Conservation (phyloP, 2,797 vertebrate species). For the Phalloptychus januarius region DNA sequence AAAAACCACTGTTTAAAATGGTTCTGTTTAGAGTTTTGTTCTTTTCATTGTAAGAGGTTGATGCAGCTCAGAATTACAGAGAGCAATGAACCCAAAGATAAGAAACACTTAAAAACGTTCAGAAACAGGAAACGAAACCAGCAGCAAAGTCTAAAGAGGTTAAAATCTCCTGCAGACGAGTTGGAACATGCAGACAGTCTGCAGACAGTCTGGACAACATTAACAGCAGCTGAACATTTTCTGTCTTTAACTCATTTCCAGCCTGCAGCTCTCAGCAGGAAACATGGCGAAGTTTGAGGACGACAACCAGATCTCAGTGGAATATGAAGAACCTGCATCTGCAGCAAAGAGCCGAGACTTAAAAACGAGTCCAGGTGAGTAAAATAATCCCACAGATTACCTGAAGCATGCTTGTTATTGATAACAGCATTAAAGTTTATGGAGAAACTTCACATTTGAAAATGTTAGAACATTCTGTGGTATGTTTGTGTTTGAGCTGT, state of each 20-base stretch:
- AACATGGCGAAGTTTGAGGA: neutral
- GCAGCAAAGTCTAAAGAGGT: neutral
- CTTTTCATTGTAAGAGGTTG: neutral
- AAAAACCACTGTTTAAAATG: neutral
- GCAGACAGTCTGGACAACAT: neutral
- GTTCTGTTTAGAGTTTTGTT: neutral
- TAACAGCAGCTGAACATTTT: neutral
- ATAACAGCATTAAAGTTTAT: neutral
- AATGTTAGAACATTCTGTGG: neutral
- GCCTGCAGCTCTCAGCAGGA: neutral
- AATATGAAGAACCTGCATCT: neutral
- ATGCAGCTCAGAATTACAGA: neutral
- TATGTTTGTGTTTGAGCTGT: too few relatives aligned
- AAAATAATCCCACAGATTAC: too few relatives aligned
- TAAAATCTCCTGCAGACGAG: neutral
- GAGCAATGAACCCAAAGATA: neutral
- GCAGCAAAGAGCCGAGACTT: neutral
- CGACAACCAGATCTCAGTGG: neutral
- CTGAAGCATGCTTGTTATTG: too few relatives aligned
- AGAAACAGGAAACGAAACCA: neutral
- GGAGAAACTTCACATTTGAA: neutral
- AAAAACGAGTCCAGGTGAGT: neutral
- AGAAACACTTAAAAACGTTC: neutral
- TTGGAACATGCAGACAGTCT: neutral
- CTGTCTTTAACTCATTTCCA: neutral